Percentiles rank a stretch among this genome's conserved stretches.
These are phyloP conservation scores for Acanthosepion esculentum DNA, from an alignment of 2,888 invertebrate genomes.

Conservation along the genomic window DNA sequence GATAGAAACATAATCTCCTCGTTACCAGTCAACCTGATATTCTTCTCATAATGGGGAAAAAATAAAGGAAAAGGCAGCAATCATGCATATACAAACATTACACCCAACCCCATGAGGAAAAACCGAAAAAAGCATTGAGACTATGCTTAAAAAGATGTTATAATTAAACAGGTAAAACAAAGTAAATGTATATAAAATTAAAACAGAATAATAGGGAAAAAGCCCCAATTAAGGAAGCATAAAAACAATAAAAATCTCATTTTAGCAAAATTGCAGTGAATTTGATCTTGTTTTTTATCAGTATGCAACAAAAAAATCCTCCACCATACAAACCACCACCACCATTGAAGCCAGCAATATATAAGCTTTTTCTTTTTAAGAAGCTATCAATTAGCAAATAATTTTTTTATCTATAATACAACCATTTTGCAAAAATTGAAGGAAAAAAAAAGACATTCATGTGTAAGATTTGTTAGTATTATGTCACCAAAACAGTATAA, in stretches of 20 bases:
- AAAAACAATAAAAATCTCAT: neutral
- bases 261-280: neutral
- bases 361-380: neutral
- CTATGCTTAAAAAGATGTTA: too few species aligned
- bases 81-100: too few species aligned
- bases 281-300: neutral
- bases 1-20: too few species aligned
- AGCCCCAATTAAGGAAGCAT: neutral
- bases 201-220: neutral
- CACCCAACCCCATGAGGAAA: too few species aligned
- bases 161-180: too few species aligned
- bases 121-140: too few species aligned
- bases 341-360: neutral
- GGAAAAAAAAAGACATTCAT: neutral
- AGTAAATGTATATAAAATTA: neutral
- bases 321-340: neutral
- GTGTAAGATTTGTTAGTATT: too few species aligned
- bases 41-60: too few species aligned
- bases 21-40: too few species aligned
- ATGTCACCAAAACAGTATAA: too few species aligned
- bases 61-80: too few species aligned
- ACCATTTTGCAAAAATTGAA: neutral
- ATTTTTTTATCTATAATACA: neutral
- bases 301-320: neutral
- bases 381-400: neutral